Conservation (phyloP, 2,113 vertebrate genomes). For the Lepisosteus osseus region DNA sequence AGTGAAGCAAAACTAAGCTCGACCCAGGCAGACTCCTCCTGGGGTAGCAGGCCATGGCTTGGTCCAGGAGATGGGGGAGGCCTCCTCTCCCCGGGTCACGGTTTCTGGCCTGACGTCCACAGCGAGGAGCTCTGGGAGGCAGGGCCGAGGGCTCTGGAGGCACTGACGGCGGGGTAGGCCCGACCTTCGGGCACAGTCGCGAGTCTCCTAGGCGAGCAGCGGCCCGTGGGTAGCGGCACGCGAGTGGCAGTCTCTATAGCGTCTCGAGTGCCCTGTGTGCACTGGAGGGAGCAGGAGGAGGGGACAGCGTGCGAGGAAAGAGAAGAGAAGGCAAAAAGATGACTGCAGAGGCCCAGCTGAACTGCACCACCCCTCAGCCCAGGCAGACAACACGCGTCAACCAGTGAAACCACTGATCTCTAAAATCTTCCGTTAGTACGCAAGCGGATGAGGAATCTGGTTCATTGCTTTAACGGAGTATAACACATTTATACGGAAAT, state of each 20-base stretch:
- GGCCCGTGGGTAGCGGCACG: slow-evolving; percentile 42
- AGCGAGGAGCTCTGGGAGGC: slow-evolving; percentile 13
- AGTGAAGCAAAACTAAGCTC: no score
- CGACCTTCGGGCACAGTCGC: slow-evolving; percentile 50
- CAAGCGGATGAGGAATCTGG: no score
- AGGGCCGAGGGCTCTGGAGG: slow-evolving; percentile 20
- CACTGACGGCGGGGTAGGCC: slow-evolving; percentile 31
- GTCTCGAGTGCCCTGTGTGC: slow-evolving; percentile 61
- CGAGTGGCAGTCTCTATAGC: slow-evolving; percentile 57
- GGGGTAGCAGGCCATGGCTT: no score
- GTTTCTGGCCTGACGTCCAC: slow-evolving; percentile 1
- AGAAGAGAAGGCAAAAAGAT: background rate
- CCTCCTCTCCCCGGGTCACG: background rate
- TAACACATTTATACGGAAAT: no score
- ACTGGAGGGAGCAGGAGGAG: slow-evolving; percentile 36
- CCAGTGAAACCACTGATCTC: no score
- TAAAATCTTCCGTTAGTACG: no score
- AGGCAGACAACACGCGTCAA: no score
- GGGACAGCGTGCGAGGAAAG: background rate
- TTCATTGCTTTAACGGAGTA: no score
- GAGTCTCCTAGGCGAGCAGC: slow-evolving; percentile 43
- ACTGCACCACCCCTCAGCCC: no score
- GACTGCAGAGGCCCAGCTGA: no score
- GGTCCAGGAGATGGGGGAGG: slow-evolving; percentile 24
- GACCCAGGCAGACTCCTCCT: no score